phyloP scores from a whole-genome alignment of 2,888 invertebrate genomes.

The Phytoseiulus persimilis region DNA sequence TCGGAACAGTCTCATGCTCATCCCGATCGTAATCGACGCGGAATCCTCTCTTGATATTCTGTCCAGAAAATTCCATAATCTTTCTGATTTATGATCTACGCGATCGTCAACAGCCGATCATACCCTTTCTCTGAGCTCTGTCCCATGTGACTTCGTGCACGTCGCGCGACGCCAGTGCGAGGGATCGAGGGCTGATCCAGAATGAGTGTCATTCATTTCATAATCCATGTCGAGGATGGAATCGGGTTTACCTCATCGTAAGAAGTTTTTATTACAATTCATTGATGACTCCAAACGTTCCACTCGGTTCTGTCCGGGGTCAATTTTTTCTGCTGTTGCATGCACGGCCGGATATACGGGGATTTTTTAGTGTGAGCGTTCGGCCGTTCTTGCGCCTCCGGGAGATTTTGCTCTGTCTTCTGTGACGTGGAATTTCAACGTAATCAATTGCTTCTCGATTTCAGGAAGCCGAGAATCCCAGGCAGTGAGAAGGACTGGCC shows the following conservation, averaged over 20 bases:
- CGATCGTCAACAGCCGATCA: too few species aligned
- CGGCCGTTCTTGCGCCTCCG: too few species aligned
- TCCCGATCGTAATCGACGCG: neutral
- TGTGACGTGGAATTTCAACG: neutral
- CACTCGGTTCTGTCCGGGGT: neutral
- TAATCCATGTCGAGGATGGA: neutral
- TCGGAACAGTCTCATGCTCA: neutral
- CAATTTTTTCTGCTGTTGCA: neutral
- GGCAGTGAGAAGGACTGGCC: conserved; percentile 7
- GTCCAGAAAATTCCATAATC: neutral
- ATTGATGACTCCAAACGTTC: neutral
- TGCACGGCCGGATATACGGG: neutral
- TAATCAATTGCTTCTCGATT: neutral
- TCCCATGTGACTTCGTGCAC: too few species aligned
- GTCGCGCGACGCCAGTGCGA: too few species aligned
- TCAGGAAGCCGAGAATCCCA: conserved; percentile 29
- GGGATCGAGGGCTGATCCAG: too few species aligned
- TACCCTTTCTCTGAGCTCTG: too few species aligned
- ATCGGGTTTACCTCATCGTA: neutral
- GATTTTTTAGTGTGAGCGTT: too few species aligned
- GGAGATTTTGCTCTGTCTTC: neutral
- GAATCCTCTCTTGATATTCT: neutral
- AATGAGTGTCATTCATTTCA: too few species aligned
- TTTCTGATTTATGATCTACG: neutral
- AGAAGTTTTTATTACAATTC: neutral